phyloP scores from a whole-genome alignment of 2,113 vertebrate species.

The Anolis sagrei region DNA sequence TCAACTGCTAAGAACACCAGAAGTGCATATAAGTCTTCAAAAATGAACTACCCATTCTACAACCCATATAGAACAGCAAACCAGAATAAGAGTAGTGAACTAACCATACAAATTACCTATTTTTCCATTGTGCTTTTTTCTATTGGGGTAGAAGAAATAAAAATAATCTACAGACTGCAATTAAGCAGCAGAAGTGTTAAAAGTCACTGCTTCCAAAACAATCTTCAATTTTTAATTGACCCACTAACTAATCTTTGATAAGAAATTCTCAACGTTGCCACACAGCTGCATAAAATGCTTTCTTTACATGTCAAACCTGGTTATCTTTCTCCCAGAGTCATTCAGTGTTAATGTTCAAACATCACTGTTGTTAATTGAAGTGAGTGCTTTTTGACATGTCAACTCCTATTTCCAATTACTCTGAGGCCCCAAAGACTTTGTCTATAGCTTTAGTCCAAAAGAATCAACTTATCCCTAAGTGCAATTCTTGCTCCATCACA shows the following conservation, averaged over 20 bases:
- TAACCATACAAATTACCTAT: background rate
- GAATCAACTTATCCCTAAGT: background rate
- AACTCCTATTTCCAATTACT: constrained; percentile 11
- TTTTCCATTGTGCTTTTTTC: background rate
- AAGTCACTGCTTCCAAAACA: background rate
- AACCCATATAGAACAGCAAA: background rate
- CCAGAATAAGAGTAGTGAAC: background rate
- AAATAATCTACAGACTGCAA: background rate
- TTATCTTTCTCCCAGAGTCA: background rate
- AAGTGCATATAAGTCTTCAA: background rate
- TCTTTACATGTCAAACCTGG: background rate
- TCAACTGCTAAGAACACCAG: background rate
- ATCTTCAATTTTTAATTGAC: background rate
- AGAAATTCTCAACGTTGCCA: background rate
- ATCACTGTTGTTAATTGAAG: constrained; percentile 28
- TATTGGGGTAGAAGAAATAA: background rate
- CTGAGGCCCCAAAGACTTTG: constrained; percentile 9
- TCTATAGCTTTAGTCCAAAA: constrained; percentile 3
- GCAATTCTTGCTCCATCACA: background rate
- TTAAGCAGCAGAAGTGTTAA: background rate
- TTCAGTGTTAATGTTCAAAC: constrained; percentile 5
- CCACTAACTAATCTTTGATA: background rate
- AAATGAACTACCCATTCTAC: background rate
- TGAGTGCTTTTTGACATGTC: constrained; percentile 1
- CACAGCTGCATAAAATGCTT: constrained; percentile 5